Conservation (phyloP, 1,140 invertebrate species). For the Ceratoteleas bidentatus region DNA sequence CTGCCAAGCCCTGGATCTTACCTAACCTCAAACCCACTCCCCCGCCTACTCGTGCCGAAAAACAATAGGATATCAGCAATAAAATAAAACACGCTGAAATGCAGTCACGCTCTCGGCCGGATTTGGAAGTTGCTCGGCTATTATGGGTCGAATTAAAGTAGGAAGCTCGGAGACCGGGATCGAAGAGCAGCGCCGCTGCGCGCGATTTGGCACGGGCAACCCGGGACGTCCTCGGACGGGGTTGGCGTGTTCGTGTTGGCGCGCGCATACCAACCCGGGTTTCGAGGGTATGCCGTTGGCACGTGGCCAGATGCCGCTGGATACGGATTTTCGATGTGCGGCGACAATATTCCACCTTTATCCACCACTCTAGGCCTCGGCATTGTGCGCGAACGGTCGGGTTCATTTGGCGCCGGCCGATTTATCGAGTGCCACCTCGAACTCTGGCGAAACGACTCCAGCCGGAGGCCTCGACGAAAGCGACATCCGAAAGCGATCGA, state of each 20-base stretch:
- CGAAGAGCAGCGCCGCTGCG: slow-evolving; percentile 53
- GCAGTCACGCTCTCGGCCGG: background rate
- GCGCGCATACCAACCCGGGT: slow-evolving; percentile 18
- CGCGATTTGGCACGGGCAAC: slow-evolving; percentile 70
- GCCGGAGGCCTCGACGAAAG: slow-evolving; percentile 7
- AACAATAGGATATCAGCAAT: background rate
- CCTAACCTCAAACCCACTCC: no score
- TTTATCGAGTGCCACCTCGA: slow-evolving; percentile 67
- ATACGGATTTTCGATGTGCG: slow-evolving; percentile 74
- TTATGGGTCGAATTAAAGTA: slow-evolving; percentile 34
- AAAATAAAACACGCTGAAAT: slow-evolving; percentile 1
- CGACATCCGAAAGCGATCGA: no score
- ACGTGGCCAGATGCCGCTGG: slow-evolving; percentile 69
- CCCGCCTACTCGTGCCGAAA: background rate
- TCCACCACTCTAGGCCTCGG: slow-evolving; percentile 51
- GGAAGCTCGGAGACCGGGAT: slow-evolving; percentile 47
- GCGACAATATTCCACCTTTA: slow-evolving; percentile 75
- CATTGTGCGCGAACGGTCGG: slow-evolving; percentile 67
- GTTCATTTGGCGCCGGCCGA: slow-evolving; percentile 69
- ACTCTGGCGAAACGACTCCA: slow-evolving; percentile 24
- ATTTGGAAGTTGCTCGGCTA: slow-evolving; percentile 23
- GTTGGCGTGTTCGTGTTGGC: slow-evolving; percentile 33
- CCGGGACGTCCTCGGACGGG: slow-evolving; percentile 29
- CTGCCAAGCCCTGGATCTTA: no score
- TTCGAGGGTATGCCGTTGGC: slow-evolving; percentile 63